Percentiles rank a stretch among this genome's conserved stretches.
Evolutionary conservation across 2,113 vertebrate species (phyloP).

Genomic region (Daboia siamensis): DNA sequence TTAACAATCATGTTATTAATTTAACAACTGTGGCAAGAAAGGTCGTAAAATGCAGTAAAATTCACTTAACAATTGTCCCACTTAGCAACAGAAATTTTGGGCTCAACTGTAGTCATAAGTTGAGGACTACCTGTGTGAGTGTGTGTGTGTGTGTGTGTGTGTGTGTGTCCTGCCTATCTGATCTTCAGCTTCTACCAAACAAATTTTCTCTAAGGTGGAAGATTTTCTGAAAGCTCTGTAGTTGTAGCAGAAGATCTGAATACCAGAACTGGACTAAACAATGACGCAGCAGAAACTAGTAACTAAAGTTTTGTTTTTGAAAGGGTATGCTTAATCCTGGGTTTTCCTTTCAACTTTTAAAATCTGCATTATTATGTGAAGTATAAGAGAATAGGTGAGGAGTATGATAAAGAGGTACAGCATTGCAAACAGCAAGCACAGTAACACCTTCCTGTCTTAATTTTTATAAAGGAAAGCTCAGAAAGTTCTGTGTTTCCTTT

Average conservation of each 20-base stretch:
- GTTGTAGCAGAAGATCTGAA: not conserved
- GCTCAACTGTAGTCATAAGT: not conserved
- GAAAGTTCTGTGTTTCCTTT: not conserved
- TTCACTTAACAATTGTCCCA: not conserved
- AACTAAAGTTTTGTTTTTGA: not conserved
- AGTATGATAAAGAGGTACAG: not conserved
- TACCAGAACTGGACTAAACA: not conserved
- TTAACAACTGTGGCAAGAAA: not conserved
- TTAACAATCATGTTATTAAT: not conserved
- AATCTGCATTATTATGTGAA: not conserved
- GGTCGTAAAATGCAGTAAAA: not conserved
- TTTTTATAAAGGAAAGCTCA: not conserved
- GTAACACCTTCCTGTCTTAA: not conserved
- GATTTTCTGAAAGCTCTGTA: not conserved
- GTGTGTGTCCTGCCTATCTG: not conserved
- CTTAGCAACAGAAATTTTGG: not conserved
- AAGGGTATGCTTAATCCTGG: not conserved
- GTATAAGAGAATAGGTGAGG: not conserved
- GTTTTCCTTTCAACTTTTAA: not conserved
- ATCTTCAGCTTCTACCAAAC: not conserved
- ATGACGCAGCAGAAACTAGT: not conserved
- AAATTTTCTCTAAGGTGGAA: no score
- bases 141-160: not conserved
- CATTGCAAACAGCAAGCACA: not conserved
- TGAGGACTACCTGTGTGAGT: not conserved